Evolutionary conservation across 1,140 invertebrate genomes (phyloP).

Genomic region (Copidosoma floridanum): DNA sequence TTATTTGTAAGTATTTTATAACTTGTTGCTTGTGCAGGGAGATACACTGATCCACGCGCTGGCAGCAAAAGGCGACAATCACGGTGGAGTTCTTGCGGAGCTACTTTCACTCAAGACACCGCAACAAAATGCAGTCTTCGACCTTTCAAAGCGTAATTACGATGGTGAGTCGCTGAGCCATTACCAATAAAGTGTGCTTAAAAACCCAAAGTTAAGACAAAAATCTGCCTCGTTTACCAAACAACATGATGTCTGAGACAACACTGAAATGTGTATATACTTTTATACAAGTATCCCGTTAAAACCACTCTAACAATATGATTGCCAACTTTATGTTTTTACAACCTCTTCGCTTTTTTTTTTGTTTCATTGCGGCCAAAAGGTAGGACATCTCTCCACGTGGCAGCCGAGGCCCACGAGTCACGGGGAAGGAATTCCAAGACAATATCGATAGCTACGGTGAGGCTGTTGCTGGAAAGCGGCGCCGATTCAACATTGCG

Average conservation of each 20-base stretch:
- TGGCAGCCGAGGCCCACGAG: slow-evolving; percentile 39
- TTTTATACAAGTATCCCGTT: too few relatives aligned
- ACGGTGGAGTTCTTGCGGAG: slow-evolving; percentile 37
- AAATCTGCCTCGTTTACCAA: too few relatives aligned
- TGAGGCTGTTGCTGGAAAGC: slow-evolving; percentile 37
- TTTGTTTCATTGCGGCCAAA: too few relatives aligned
- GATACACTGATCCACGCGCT: slow-evolving; percentile 42
- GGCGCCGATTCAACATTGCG: slow-evolving; percentile 36
- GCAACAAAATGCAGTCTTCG: slow-evolving; percentile 40
- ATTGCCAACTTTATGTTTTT: too few relatives aligned
- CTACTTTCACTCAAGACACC: slow-evolving; percentile 37
- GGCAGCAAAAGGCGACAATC: slow-evolving; percentile 38
- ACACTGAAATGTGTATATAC: too few relatives aligned
- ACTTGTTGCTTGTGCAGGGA: too few relatives aligned
- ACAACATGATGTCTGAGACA: too few relatives aligned
- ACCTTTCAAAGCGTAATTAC: slow-evolving; percentile 42
- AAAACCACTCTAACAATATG: too few relatives aligned
- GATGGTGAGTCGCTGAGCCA: slow-evolving; percentile 39
- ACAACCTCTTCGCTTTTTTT: too few relatives aligned
- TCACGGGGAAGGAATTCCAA: slow-evolving; percentile 14
- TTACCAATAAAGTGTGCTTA: too few relatives aligned
- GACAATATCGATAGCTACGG: slow-evolving; percentile 25
- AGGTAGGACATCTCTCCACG: slow-evolving; percentile 45
- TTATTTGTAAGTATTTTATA: too few relatives aligned
- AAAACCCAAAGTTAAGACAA: too few relatives aligned